Evolutionary conservation across 2,797 vertebrate species (phyloP).

Genomic region (Gobionotothen gibberifrons): DNA sequence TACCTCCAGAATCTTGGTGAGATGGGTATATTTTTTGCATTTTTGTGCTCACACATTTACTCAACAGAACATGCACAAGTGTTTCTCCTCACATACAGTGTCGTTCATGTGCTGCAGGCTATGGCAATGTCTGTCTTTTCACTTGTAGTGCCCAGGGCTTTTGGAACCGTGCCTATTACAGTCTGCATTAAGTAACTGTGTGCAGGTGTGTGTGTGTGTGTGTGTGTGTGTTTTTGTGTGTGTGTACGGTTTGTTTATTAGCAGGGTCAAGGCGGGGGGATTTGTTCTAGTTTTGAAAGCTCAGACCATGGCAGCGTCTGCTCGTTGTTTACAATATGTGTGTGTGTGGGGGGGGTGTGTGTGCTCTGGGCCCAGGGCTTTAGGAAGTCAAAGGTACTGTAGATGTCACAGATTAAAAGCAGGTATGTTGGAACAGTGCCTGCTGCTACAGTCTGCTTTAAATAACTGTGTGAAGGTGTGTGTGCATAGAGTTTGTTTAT

Average conservation of each 20-base stretch:
- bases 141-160: conserved; percentile 14
- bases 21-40: too few species aligned
- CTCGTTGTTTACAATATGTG: too few species aligned
- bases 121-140: conserved; percentile 3
- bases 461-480: background rate
- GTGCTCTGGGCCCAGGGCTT: too few species aligned
- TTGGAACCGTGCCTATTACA: too few species aligned
- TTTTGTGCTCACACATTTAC: background rate
- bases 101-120: background rate
- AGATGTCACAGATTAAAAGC: conserved; percentile 22
- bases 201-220: too few species aligned
- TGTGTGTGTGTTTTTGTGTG: too few species aligned
- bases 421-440: conserved; percentile 22
- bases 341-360: too few species aligned
- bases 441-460: background rate
- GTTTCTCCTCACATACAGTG: background rate
- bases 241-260: background rate
- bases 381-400: background rate
- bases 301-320: too few species aligned
- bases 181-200: too few species aligned
- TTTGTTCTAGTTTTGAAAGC: too few species aligned
- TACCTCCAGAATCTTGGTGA: background rate
- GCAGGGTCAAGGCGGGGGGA: too few species aligned
- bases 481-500: conserved; percentile 20
- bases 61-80: background rate